phyloP scores from a whole-genome alignment of 2,888 invertebrate species.

The Drosophila percnosoma region DNA sequence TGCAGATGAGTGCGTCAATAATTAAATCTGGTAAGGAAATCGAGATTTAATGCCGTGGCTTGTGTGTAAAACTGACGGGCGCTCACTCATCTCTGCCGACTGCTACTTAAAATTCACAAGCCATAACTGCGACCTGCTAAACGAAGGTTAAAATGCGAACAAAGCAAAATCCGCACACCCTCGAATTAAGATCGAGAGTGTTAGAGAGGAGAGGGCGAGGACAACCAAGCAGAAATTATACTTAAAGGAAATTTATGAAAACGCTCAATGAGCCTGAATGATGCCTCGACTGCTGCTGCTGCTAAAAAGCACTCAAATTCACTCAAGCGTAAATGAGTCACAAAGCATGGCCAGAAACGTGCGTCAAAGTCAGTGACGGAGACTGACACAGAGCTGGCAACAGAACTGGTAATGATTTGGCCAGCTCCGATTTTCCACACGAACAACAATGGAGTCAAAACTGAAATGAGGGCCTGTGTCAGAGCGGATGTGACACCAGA shows the following conservation, averaged over 20 bases:
- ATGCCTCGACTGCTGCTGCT: slow-evolving; percentile 25
- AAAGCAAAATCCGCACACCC: slow-evolving; percentile 49
- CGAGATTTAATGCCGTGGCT: slow-evolving; percentile 33
- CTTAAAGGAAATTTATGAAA: slow-evolving; percentile 76
- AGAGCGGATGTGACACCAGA: slow-evolving; percentile 58
- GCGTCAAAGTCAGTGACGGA: slow-evolving; percentile 43
- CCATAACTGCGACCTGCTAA: slow-evolving; percentile 78
- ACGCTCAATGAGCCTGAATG: slow-evolving; percentile 79
- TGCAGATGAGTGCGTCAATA: slow-evolving; percentile 31
- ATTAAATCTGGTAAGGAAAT: slow-evolving; percentile 52
- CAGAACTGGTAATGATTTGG: slow-evolving; percentile 58
- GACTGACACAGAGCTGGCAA: slow-evolving; percentile 6
- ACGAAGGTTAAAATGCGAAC: slow-evolving; percentile 74
- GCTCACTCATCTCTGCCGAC: slow-evolving; percentile 10
- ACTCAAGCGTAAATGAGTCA: slow-evolving; percentile 74
- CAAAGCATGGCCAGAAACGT: slow-evolving; percentile 58
- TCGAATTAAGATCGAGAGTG: not conserved
- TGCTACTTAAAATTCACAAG: slow-evolving; percentile 71
- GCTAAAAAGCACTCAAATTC: slow-evolving; percentile 60
- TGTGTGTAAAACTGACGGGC: slow-evolving; percentile 24
- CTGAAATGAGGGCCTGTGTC: slow-evolving; percentile 20
- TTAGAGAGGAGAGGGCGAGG: slow-evolving; percentile 3
- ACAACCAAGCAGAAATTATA: slow-evolving; percentile 54
- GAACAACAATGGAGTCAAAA: slow-evolving; percentile 60
- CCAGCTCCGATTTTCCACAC: slow-evolving; percentile 74